phyloP scores from a whole-genome alignment of 2,888 invertebrate species.

The Torymus auratus region DNA sequence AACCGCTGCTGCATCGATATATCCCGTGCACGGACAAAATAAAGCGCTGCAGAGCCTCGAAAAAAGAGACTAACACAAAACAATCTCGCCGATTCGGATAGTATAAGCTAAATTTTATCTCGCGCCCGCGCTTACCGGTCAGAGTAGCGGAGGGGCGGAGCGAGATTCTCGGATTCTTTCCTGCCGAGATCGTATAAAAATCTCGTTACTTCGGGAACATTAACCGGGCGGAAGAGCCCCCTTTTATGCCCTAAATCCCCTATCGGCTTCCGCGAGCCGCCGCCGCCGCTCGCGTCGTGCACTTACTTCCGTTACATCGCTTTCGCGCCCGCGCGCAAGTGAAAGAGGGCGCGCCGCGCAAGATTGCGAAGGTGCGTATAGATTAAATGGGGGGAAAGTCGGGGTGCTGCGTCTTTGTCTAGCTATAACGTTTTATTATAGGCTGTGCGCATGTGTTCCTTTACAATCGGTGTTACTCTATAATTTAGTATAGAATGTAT shows the following conservation, averaged over 20 bases:
- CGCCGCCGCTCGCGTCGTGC: not conserved
- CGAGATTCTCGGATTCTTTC: conserved; percentile 21
- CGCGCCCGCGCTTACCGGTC: conserved; percentile 9
- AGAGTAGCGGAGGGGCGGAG: not conserved
- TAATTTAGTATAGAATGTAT: no score
- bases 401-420: no score
- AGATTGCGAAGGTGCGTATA: not conserved
- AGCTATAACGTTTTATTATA: no score
- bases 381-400: no score
- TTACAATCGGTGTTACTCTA: no score
- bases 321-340: not conserved
- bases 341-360: not conserved
- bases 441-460: no score
- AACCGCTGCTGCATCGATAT: not conserved
- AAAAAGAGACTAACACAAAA: not conserved
- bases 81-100: conserved; percentile 39
- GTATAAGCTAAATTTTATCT: conserved; percentile 50
- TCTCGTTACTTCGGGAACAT: conserved; percentile 57
- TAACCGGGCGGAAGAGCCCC: conserved; percentile 49
- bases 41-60: not conserved
- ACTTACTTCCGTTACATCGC: conserved; percentile 51
- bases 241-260: conserved; percentile 53
- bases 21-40: conserved; percentile 7
- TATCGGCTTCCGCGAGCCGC: conserved; percentile 36
- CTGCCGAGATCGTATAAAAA: conserved; percentile 49